These are phyloP conservation scores for Achatina immaculata DNA, from an alignment of 1,140 invertebrate genomes.

Conservation along the genomic window DNA sequence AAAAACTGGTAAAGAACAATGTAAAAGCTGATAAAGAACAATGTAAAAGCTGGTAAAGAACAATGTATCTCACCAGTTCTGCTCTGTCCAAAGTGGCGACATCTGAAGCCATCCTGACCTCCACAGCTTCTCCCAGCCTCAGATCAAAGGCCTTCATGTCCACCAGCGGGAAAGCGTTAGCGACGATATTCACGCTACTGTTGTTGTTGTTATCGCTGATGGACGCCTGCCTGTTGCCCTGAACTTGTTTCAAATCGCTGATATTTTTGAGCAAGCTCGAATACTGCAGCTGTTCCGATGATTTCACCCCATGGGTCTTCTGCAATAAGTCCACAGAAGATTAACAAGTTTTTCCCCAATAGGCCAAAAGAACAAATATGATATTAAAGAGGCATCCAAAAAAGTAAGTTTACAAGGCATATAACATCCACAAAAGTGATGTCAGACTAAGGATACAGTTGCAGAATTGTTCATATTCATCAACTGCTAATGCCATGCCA, in stretches of 20 bases:
- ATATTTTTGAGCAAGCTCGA: constrained; percentile 21
- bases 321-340: not conserved
- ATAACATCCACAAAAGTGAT: too few species aligned
- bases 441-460: too few species aligned
- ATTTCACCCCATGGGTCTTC: not conserved
- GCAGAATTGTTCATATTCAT: too few species aligned
- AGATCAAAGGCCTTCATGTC: constrained; percentile 35
- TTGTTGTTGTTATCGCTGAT: constrained; percentile 27
- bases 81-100: not conserved
- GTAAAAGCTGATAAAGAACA: too few species aligned
- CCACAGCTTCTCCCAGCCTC: constrained; percentile 25
- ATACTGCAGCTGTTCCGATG: constrained; percentile 14
- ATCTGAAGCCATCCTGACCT: constrained; percentile 27
- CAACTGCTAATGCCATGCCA: too few species aligned
- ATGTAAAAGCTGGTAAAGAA: too few species aligned
- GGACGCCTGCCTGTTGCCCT: not conserved
- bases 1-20: too few species aligned
- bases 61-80: constrained; percentile 7
- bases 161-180: constrained; percentile 5
- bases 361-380: too few species aligned
- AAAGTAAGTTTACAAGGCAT: too few species aligned
- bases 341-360: too few species aligned
- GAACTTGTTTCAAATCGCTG: not conserved
- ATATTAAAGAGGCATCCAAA: too few species aligned
- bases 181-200: not conserved